These are phyloP conservation scores for Ephialtes manifestator DNA, from an alignment of 2,888 invertebrate species.

Conservation along the genomic window DNA sequence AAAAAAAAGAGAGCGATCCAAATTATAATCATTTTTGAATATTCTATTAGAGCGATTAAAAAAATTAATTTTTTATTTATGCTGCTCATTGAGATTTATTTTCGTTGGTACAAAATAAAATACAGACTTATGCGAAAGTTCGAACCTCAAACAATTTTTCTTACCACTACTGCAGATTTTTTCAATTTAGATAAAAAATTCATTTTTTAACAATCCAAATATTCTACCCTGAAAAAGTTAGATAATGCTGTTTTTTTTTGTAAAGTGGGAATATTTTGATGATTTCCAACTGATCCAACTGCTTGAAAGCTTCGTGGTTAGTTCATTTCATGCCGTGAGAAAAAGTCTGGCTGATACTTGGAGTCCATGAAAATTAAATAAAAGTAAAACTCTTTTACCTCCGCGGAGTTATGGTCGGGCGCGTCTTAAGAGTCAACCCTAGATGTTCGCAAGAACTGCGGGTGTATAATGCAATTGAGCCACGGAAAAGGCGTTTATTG, in stretches of 20 bases:
- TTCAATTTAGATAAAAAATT: background rate
- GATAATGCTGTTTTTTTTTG: background rate
- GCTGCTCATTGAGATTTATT: too few relatives aligned
- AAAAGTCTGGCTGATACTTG: background rate
- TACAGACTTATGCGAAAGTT: too few relatives aligned
- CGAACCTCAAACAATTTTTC: too few relatives aligned
- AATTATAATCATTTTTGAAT: too few relatives aligned
- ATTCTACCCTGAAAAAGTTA: background rate
- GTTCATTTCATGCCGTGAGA: slow-evolving; percentile 17
- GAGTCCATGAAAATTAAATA: slow-evolving; percentile 1
- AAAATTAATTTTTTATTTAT: too few relatives aligned
- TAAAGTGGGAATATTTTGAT: background rate
- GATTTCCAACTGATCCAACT: background rate
- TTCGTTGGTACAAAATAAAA: too few relatives aligned
- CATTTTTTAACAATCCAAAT: background rate
- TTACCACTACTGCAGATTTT: too few relatives aligned
- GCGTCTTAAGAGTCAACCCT: slow-evolving; percentile 47
- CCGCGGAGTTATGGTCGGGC: slow-evolving; percentile 51
- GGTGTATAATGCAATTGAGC: slow-evolving; percentile 57
- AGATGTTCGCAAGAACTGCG: slow-evolving; percentile 52
- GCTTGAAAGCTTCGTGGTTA: background rate
- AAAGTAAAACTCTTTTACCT: slow-evolving; percentile 28
- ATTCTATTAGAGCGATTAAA: too few relatives aligned
- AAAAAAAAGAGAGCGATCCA: too few relatives aligned
- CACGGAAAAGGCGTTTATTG: slow-evolving; percentile 69